Base-by-base conservation (phyloP, 2,888 invertebrate genomes). In the Volucella bombylans region DNA sequence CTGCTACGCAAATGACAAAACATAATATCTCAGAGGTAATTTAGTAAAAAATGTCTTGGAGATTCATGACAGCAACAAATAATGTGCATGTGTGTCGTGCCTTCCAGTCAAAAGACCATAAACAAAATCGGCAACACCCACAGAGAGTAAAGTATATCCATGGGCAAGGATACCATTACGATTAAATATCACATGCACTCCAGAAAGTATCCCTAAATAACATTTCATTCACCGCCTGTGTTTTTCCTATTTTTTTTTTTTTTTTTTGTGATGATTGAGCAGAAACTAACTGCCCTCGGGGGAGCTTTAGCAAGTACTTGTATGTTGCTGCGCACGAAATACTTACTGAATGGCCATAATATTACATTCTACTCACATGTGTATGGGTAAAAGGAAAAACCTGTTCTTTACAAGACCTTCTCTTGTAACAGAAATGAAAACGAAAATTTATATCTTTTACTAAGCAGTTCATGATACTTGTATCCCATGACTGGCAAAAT, bases 181-280 rank as follows among this genome's bases (percentile, higher is more conserved):
- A 67, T 39, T 15, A 18, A 59, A 65, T 31, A 57, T n/a, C 45
- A 39, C 41, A 52, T 15, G 38, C 15, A 64, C 45, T 15, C 12
- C 18, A 14, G 9, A 31, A 39, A 45, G 23, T 18, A 15, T 59
- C 12, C 9, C 4, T 57, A 15, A 6, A 57, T 11, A 77, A 15
- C 47, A 41, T 64, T 54, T 47, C 54, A 45, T 62, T 61, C 62
- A 55, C 54, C 47, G 61, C 31, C 11, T 50, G 49, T n/a, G 64
- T 78, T 64, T 47, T 67, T 79, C 49, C 31, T 4, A 6, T 31
- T 31, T 31, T 31, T 0, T 31, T 23, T 2, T 2, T 23, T 23
- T 23, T 2, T 55, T n/a, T n/a, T n/a, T n/a, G n/a, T 49, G 62
- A 72, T 81, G 85, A 81, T 81, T 85, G 85, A 85, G 76, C 81